These are phyloP conservation scores for Polia nebulosa DNA, from an alignment of 2,888 invertebrate genomes.

Conservation along the genomic window DNA sequence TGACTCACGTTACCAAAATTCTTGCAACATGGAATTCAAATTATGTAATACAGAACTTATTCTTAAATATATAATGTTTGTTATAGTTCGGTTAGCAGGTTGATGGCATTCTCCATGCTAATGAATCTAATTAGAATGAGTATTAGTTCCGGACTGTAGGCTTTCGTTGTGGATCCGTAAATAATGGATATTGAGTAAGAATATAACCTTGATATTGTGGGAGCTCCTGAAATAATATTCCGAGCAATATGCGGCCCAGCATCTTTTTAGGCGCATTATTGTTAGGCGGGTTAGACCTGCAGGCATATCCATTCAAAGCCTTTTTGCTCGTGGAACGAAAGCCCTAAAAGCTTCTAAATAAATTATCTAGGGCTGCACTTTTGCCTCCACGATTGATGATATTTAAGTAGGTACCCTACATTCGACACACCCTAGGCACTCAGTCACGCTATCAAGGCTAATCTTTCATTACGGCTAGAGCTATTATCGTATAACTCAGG, in stretches of 20 bases:
- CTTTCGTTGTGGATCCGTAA: background rate
- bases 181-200: conserved; percentile 2
- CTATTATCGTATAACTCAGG: background rate
- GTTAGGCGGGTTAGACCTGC: background rate
- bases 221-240: background rate
- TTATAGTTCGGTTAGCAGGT: conserved; percentile 25
- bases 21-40: conserved; percentile 32
- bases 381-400: background rate
- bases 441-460: conserved; percentile 11
- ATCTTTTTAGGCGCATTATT: too few species aligned
- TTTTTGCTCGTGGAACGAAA: background rate
- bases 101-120: conserved; percentile 28
- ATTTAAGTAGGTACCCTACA: background rate
- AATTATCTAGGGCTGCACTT: background rate
- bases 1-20: conserved; percentile 44
- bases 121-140: conserved; percentile 26
- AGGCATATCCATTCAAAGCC: background rate
- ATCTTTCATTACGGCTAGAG: background rate
- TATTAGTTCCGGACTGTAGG: conserved; percentile 30
- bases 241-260: background rate
- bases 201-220: background rate
- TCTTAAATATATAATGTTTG: conserved; percentile 12
- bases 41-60: conserved; percentile 34
- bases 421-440: background rate
- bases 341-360: background rate